Base-by-base conservation (phyloP, 1,140 invertebrate species). In the Drosophila nebulosa region DNA sequence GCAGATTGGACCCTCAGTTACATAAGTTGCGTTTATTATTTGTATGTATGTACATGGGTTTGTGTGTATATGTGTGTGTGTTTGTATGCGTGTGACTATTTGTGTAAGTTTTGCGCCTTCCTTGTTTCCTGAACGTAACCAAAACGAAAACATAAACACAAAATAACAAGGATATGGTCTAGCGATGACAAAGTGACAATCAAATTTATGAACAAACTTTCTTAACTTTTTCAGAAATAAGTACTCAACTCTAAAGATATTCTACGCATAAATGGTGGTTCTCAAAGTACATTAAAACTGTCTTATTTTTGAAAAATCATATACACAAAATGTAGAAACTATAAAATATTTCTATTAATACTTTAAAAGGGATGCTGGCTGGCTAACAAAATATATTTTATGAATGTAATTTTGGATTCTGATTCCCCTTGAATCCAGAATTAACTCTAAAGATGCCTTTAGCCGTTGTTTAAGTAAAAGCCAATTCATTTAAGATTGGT, bases 11-110 rank as follows among this genome's bases (percentile, higher is more conserved):
- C 36, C 55, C 70, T 68, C 69, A 71, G 81, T 88, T 86, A 86
- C 74, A 86, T 86, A 81, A 86, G 81, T 86, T 86, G 83, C 81
- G 81, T 78, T 86, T 86, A 86, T 86, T 86, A 86, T 86, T 85
- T 73, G 51, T 36, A 56, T 55, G 36, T 58, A 24, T 36, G 36
- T n/a, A 42, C 39, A 46, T 21, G 39, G 7, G 39, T 77, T 64
- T 64, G 59, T 57, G 50, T 60, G 51, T 70, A n/a, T n/a, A n/a
- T n/a, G n/a, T n/a, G 52, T 69, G 69, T 61, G 35, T 35, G 62
- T 52, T 30, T 57, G 36, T 35, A 35, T 12, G 39, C 18, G 52
- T 73, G 46, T 69, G 52, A 72, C 69, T 70, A 57, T 73, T 62
- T 72, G 59, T 70, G 76, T 62, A 69, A 85, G 80, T 85, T 84